phyloP scores from a whole-genome alignment of 2,113 vertebrate species.

The Aramus guarauna region DNA sequence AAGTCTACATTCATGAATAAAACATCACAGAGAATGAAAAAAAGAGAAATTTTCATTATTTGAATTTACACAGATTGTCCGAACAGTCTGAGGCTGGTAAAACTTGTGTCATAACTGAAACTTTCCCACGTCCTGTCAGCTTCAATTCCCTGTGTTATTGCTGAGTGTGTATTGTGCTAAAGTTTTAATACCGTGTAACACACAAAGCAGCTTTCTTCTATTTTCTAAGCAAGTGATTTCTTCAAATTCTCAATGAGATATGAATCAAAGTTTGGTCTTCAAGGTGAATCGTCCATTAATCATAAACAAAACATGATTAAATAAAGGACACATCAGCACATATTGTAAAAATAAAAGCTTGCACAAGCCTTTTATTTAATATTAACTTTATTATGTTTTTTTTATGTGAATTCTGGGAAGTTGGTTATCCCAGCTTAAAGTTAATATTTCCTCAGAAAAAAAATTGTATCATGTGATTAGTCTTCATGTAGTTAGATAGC shows the following conservation, averaged over 20 bases:
- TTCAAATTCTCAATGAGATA: conserved; percentile 81
- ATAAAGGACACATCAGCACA: conserved; percentile 67
- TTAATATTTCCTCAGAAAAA: conserved; percentile 72
- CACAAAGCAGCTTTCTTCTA: conserved; percentile 66
- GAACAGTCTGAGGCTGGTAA: not conserved
- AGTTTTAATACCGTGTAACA: not conserved
- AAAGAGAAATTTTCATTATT: not conserved
- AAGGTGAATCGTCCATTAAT: conserved; percentile 81
- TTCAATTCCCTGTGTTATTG: not conserved
- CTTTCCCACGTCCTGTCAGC: not conserved
- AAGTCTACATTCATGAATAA: not conserved
- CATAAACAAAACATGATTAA: conserved; percentile 74
- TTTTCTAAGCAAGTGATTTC: conserved; percentile 64
- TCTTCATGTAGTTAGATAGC: not conserved
- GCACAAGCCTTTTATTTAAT: conserved; percentile 76
- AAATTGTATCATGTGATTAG: conserved; percentile 52
- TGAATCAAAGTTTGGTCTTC: conserved; percentile 80
- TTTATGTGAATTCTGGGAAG: conserved; percentile 75
- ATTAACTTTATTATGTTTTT: conserved; percentile 79
- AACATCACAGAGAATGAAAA: not conserved
- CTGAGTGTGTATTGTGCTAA: not conserved
- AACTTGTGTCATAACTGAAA: not conserved
- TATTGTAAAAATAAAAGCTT: conserved; percentile 72
- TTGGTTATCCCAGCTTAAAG: conserved; percentile 66
- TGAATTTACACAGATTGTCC: not conserved